Conservation (phyloP, 2,888 invertebrate species). For the Lottia gigantea region DNA sequence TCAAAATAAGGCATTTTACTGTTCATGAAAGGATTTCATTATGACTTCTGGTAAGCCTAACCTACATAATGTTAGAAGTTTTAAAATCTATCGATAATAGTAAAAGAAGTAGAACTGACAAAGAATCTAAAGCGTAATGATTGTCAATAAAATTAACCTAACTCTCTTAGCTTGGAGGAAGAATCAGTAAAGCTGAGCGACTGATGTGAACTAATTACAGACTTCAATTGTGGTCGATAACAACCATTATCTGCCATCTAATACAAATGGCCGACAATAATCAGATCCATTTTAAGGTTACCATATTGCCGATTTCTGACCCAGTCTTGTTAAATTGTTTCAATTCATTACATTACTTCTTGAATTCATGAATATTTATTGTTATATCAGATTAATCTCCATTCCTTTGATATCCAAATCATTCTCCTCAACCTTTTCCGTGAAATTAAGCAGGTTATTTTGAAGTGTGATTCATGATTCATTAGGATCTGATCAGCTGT, state of each 20-base stretch:
- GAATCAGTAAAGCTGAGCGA: conserved; percentile 10
- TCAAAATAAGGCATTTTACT: too few species aligned
- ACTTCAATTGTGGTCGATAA: conserved; percentile 18
- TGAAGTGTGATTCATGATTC: too few species aligned
- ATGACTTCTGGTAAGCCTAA: too few species aligned
- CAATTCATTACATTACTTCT: neutral
- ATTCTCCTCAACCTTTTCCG: too few species aligned
- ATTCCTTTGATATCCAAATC: too few species aligned
- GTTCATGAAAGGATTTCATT: too few species aligned
- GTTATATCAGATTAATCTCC: too few species aligned
- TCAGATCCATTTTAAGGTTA: conserved; percentile 24
- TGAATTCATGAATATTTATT: too few species aligned
- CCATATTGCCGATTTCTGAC: conserved; percentile 18
- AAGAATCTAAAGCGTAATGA: conserved; percentile 12
- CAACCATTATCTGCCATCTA: conserved; percentile 25
- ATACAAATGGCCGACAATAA: conserved; percentile 30
- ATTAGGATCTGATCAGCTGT: too few species aligned
- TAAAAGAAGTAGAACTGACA: conserved; percentile 11
- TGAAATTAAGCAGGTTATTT: too few species aligned
- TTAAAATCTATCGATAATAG: conserved; percentile 16
- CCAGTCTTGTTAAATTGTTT: neutral
- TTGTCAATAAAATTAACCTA: conserved; percentile 20
- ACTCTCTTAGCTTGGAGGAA: conserved; percentile 2
- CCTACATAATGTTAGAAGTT: too few species aligned
- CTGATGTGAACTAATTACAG: conserved; percentile 18